phyloP scores from a whole-genome alignment of 2,113 vertebrate genomes.

The Xiphorhynchus elegans region DNA sequence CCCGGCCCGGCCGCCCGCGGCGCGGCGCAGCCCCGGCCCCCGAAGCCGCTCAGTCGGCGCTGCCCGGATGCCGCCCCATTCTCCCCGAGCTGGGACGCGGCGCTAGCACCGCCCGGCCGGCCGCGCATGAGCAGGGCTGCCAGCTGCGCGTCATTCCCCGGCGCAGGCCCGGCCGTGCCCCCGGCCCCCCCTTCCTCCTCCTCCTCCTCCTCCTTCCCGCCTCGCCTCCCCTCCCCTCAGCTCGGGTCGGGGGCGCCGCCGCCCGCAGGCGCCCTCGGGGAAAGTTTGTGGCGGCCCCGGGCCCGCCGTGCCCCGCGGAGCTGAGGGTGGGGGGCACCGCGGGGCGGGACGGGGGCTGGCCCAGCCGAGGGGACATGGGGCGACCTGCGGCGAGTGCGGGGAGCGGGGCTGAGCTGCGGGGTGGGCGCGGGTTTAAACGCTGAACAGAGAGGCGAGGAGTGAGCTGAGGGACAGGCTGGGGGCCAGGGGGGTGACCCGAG shows the following conservation, averaged over 20 bases:
- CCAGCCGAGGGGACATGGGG: too few species aligned
- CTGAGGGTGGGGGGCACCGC: too few species aligned
- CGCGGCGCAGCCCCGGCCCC: too few species aligned
- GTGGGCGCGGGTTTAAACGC: too few species aligned
- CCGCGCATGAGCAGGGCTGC: conserved; percentile 64
- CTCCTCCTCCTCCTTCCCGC: too few species aligned
- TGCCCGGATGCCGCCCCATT: conserved; percentile 34
- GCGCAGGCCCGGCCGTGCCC: conserved; percentile 46
- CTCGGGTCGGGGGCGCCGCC: neutral
- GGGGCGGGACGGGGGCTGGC: neutral
- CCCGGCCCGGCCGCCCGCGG: too few species aligned
- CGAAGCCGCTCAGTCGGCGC: neutral
- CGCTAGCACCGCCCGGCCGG: conserved; percentile 57
- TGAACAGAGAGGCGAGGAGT: neutral
- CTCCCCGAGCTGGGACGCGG: conserved; percentile 40
- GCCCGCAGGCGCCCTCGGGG: neutral
- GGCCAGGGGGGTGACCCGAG: neutral
- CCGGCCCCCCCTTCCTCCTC: neutral
- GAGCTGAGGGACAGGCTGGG: neutral
- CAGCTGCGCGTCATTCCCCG: conserved; percentile 57
- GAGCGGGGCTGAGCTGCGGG: accelerated
- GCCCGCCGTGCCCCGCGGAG: neutral
- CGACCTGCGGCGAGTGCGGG: neutral
- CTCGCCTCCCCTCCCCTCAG: too few species aligned
- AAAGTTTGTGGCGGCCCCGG: neutral